Evolutionary conservation across 2,113 vertebrate species (phyloP).

Genomic region (Clupea harengus): DNA sequence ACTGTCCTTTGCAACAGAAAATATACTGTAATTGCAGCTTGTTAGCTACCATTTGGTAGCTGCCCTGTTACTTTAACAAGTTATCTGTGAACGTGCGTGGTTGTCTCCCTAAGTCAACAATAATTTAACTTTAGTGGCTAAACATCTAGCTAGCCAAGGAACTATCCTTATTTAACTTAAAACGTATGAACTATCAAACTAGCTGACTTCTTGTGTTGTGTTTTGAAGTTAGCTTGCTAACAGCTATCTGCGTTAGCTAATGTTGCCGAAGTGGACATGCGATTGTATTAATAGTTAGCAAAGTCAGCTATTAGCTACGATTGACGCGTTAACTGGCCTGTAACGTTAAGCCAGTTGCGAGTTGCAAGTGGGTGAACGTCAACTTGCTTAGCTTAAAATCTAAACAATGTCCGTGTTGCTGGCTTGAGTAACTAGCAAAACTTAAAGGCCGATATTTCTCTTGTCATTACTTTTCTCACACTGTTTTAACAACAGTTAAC

Average conservation of each 20-base stretch:
- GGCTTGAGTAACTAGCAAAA: background rate
- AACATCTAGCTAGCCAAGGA: background rate
- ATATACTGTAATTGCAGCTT: background rate
- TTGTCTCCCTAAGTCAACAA: background rate
- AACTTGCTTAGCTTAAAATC: background rate
- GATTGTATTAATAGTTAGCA: conserved; percentile 15
- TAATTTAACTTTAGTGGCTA: background rate
- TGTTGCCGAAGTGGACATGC: background rate
- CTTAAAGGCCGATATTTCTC: background rate
- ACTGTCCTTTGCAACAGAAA: background rate
- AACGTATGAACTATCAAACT: background rate
- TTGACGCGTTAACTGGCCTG: conserved; percentile 13
- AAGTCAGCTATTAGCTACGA: conserved; percentile 6
- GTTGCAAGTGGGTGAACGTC: background rate
- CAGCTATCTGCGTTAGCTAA: background rate
- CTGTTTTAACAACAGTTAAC: background rate
- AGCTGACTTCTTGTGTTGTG: background rate
- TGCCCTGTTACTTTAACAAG: background rate
- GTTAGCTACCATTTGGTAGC: background rate
- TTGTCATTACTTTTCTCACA: background rate
- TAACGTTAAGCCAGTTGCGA: background rate
- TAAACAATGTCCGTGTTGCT: background rate
- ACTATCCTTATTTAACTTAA: background rate
- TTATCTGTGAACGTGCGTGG: background rate
- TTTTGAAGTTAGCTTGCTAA: conserved; percentile 14